These are phyloP conservation scores for Notoglanidium macrostoma DNA, from an alignment of 2,797 vertebrate genomes.

Conservation along the genomic window DNA sequence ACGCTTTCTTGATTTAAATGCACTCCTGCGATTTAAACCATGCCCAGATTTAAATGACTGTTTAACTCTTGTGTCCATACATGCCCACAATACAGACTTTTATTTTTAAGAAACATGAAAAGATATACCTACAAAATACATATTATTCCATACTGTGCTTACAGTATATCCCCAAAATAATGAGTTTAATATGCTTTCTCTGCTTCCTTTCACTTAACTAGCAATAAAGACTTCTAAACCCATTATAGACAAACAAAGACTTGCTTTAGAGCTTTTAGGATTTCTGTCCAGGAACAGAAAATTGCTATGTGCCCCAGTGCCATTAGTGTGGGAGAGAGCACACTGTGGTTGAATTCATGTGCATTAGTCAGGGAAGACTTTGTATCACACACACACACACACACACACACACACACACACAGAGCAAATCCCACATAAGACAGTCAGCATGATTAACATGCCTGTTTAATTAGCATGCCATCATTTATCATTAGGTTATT, in stretches of 20 bases:
- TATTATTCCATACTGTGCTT: neutral
- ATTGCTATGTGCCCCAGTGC: neutral
- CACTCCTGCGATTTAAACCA: neutral
- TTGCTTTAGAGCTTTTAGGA: neutral
- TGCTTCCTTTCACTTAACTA: neutral
- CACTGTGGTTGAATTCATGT: neutral
- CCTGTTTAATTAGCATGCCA: neutral
- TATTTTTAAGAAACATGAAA: neutral
- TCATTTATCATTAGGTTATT: slow-evolving; percentile 19
- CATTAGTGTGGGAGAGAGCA: neutral
- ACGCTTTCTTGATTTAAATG: neutral
- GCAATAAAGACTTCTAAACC: neutral
- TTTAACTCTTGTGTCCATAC: neutral
- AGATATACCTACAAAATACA: neutral
- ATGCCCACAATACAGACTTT: neutral
- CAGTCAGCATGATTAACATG: slow-evolving; percentile 8
- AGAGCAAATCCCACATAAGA: neutral
- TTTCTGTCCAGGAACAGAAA: neutral
- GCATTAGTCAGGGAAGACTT: neutral
- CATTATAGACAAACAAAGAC: neutral
- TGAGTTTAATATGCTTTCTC: slow-evolving; percentile 16
- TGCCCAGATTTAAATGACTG: neutral
- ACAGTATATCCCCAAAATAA: neutral
- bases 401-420: neutral
- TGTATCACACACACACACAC: neutral